phyloP scores from a whole-genome alignment of 2,113 vertebrate species.

The Apodemus sylvaticus region DNA sequence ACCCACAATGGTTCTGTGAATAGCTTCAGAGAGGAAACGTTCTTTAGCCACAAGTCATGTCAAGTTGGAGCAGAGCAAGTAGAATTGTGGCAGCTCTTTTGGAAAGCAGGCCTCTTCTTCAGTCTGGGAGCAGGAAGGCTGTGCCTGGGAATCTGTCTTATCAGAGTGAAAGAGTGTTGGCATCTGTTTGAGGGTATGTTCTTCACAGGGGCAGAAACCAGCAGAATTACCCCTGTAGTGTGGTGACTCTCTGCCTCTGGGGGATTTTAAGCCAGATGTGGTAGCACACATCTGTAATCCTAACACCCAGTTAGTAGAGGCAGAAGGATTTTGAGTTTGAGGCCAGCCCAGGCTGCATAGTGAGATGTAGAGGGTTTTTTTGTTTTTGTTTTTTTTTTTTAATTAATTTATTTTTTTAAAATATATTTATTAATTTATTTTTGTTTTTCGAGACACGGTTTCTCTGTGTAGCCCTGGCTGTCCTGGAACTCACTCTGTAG shows the following conservation, averaged over 20 bases:
- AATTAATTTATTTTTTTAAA: too few species aligned
- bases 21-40: neutral
- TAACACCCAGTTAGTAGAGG: neutral
- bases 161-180: neutral
- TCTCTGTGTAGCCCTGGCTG: too few species aligned
- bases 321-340: neutral
- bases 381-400: too few species aligned
- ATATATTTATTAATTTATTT: too few species aligned
- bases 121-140: neutral
- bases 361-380: neutral
- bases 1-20: neutral
- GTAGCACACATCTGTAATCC: neutral
- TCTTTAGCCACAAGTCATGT: neutral
- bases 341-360: neutral
- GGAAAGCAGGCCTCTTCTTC: fast-evolving
- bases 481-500: too few species aligned
- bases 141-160: neutral
- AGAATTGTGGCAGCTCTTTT: neutral
- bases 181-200: neutral
- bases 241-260: too few species aligned
- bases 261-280: fast-evolving
- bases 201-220: neutral
- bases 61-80: neutral
- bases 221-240: fast-evolving
- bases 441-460: too few species aligned